Evolutionary conservation across 64 coral and sea anemone species (phyloP).

Genomic region (Dendrophyllia cribrosa): DNA sequence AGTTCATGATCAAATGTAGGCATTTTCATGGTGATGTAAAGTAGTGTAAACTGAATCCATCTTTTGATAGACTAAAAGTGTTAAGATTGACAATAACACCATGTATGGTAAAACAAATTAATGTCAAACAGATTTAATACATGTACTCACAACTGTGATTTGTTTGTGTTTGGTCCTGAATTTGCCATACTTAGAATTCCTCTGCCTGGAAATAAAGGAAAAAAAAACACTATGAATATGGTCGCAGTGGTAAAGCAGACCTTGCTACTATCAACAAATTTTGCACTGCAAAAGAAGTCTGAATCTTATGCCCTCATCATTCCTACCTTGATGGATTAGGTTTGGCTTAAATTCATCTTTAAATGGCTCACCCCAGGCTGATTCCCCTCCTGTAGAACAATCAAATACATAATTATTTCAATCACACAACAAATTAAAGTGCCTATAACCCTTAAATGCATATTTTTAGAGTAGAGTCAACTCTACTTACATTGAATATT

Average conservation of each 20-base stretch:
- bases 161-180: slow-evolving; percentile 83
- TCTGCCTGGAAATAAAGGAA: slow-evolving; percentile 49
- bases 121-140: too few relatives aligned
- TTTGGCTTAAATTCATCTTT: slow-evolving; percentile 92
- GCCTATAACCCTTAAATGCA: neutral
- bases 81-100: neutral
- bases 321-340: slow-evolving; percentile 79
- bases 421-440: neutral
- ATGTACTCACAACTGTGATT: slow-evolving; percentile 85
- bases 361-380: slow-evolving; percentile 77
- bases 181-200: slow-evolving; percentile 92
- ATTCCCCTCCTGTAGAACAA: slow-evolving; percentile 73
- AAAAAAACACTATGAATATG: neutral
- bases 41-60: too few relatives aligned
- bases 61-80: too few relatives aligned
- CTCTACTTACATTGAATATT: too few relatives aligned
- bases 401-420: neutral
- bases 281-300: too few relatives aligned
- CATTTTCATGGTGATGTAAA: too few relatives aligned
- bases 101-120: too few relatives aligned
- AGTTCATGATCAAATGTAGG: too few relatives aligned
- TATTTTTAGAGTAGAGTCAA: too few relatives aligned
- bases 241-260: neutral
- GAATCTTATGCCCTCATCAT: neutral
- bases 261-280: neutral